Conservation (phyloP, 2,797 vertebrate genomes). For the Phylloscopus collybita region DNA sequence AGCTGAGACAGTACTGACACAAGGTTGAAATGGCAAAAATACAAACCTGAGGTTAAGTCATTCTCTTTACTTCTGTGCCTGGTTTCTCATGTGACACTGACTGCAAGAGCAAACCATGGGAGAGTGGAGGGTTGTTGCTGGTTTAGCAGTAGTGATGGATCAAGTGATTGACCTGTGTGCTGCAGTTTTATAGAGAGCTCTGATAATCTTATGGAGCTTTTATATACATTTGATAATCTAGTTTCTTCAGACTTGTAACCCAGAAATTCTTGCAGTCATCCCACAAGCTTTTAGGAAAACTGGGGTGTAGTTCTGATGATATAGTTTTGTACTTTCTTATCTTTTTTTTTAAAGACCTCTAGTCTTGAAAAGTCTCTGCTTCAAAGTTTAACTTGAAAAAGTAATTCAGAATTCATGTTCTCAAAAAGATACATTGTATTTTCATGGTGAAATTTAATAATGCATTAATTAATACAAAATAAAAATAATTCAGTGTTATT, state of each 20-base stretch:
- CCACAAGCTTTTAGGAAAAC: background rate
- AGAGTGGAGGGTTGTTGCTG: background rate
- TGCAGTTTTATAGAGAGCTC: background rate
- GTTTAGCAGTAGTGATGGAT: background rate
- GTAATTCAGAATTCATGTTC: background rate
- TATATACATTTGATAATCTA: background rate
- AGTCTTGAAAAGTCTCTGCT: background rate
- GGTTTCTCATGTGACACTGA: background rate
- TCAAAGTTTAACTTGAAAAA: background rate
- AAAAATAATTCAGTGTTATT: background rate
- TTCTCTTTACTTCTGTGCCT: background rate
- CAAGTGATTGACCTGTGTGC: background rate
- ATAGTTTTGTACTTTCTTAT: background rate
- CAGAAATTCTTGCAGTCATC: background rate
- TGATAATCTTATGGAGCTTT: background rate
- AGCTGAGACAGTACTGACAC: background rate
- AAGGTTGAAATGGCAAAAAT: background rate
- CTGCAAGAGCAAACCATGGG: background rate
- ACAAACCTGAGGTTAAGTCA: background rate
- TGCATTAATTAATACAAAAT: background rate
- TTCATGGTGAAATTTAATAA: background rate
- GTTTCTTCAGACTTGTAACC: background rate
- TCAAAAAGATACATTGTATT: background rate
- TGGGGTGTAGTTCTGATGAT: background rate
- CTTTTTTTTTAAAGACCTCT: background rate